Conservation (phyloP, 2,888 invertebrate species). For the Coremacera marginata region DNA sequence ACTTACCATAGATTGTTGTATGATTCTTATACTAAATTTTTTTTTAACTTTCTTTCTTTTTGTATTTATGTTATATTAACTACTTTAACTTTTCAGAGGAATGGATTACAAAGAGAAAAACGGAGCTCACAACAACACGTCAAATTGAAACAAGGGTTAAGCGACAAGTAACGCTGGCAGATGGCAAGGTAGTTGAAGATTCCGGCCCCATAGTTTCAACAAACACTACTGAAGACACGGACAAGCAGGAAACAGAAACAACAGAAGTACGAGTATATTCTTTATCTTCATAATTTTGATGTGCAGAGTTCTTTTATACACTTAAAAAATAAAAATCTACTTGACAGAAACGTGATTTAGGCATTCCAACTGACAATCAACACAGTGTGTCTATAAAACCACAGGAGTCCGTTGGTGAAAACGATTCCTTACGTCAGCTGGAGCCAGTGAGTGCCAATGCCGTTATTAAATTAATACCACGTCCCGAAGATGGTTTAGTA, state of each 20-base stretch:
- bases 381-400: neutral
- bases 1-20: no score
- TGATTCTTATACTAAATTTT: neutral
- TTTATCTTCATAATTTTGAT: neutral
- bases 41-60: neutral
- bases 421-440: conserved; percentile 40
- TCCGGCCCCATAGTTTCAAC: conserved; percentile 92
- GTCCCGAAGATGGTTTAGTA: conserved; percentile 80
- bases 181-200: conserved; percentile 90
- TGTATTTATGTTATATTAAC: no score
- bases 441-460: conserved; percentile 45
- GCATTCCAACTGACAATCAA: conserved; percentile 52
- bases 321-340: neutral
- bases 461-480: conserved; percentile 71
- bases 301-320: neutral
- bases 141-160: conserved; percentile 93
- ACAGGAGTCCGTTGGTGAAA: neutral
- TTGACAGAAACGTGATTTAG: conserved; percentile 63
- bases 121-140: conserved; percentile 88
- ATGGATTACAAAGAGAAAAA: conserved; percentile 92
- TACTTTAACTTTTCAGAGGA: conserved; percentile 76
- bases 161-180: conserved; percentile 88
- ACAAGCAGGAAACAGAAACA: conserved; percentile 89
- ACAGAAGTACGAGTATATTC: conserved; percentile 81
- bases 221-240: conserved; percentile 90